phyloP scores from a whole-genome alignment of 1,140 invertebrate species.

The Coptotermes formosanus region DNA sequence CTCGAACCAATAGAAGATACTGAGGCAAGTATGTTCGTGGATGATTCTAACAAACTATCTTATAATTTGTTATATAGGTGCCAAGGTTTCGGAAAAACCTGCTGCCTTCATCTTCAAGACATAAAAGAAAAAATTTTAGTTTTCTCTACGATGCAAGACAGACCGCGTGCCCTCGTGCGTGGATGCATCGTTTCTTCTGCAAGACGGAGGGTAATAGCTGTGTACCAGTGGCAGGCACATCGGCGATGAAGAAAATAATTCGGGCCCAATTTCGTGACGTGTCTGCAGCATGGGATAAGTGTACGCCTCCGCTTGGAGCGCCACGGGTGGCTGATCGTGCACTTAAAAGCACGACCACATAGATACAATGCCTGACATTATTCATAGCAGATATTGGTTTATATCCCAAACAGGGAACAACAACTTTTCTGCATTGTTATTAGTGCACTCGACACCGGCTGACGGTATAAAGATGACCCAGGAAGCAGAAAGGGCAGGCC shows the following conservation, averaged over 20 bases:
- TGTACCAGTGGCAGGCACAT: background rate
- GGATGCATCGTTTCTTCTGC: too few species aligned
- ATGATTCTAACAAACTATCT: too few species aligned
- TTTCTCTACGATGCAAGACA: too few species aligned
- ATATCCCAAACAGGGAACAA: background rate
- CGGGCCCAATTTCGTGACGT: background rate
- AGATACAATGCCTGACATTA: background rate
- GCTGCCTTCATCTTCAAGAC: too few species aligned
- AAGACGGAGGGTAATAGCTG: background rate
- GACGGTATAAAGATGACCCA: background rate
- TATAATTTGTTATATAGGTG: too few species aligned
- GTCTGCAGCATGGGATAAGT: background rate
- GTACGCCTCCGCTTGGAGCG: background rate
- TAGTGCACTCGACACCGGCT: background rate
- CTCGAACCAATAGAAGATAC: too few species aligned
- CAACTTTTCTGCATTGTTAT: background rate
- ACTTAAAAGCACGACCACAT: background rate
- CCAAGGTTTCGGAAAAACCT: too few species aligned
- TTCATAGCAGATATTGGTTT: background rate
- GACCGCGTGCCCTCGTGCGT: too few species aligned
- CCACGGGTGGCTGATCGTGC: constrained; percentile 1
- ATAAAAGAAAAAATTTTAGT: too few species aligned
- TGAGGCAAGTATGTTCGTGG: too few species aligned
- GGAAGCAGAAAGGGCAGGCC: background rate
- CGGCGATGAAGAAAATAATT: background rate